Evolutionary conservation across 2,888 invertebrate species (phyloP), one percentile per base, ranked within the genome.

Genomic region (Drosophila picticornis): DNA sequence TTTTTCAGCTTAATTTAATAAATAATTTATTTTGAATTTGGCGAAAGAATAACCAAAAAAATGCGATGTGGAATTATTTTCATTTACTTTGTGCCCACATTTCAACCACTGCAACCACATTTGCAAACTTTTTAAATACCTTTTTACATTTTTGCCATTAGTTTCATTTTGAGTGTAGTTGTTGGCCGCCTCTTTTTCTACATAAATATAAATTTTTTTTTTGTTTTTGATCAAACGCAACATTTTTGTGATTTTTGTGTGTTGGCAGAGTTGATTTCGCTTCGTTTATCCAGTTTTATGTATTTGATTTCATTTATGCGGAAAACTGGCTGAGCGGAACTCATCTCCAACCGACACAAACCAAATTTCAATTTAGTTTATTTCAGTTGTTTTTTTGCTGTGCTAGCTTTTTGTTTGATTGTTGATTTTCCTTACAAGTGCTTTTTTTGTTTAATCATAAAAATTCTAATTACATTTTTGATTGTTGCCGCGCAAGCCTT

Each of bases 41-140:
- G 25, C 34, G 4, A 5, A 19, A 10, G 13, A 4, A n/a, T 10
- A 31, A 16, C 4, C 38, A 48, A 73, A 69, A 62, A 58, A 50
- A 46, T 78, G 75, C 72, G 46, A 16, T 16, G 56, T 64, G 72
- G 64, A 75, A 74, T 74, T 75, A 73, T 81, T 83, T 85, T 70
- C 83, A 87, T 87, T 84, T 87, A 85, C 87, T 87, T 85, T 86
- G 75, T 61, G 50, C 58, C 72, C 82, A 64, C 70, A 75, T 74
- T 84, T 80, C 60, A 75, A 87, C 87, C 88, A 75, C 86, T 81
- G 73, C 73, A 75, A 88, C 87, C 87, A 67, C 87, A 88, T 80
- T 88, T 68, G 80, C 80, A 88, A 88, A 88, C 83, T 88, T 88
- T 88, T 88, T 77, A 88, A 88, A 88, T 88, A 87, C 88, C 83